Percentiles rank a stretch among this genome's conserved stretches.
Conservation (phyloP, 2,888 invertebrate species). For the Philonicus albiceps region DNA sequence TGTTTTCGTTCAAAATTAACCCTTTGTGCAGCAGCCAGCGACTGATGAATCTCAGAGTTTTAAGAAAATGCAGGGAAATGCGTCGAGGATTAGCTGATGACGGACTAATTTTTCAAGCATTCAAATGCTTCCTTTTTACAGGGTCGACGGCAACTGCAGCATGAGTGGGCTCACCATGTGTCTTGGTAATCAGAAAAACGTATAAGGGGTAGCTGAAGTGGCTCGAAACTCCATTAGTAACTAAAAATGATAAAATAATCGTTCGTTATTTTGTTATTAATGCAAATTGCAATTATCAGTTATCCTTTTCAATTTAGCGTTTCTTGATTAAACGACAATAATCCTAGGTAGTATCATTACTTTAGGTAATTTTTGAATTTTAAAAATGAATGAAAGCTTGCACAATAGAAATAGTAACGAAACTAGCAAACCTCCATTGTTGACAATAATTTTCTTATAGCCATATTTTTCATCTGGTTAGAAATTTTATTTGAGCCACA, state of each 20-base stretch:
- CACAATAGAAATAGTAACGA: too few species aligned
- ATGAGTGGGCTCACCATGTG: neutral
- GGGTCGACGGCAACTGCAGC: neutral
- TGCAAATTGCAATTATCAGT: neutral
- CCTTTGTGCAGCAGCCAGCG: slow-evolving; percentile 13
- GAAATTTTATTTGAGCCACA: too few species aligned
- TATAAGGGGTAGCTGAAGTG: neutral
- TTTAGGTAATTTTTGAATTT: too few species aligned
- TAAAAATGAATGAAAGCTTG: too few species aligned
- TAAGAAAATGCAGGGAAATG: neutral
- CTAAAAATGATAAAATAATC: neutral
- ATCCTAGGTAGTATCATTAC: too few species aligned
- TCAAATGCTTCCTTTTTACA: neutral
- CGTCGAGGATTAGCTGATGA: slow-evolving; percentile 7
- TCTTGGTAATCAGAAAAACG: neutral
- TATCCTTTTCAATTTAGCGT: neutral
- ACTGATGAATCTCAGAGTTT: slow-evolving; percentile 13
- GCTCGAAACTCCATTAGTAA: neutral
- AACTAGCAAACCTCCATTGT: too few species aligned
- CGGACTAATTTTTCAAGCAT: slow-evolving; percentile 6
- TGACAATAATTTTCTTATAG: too few species aligned
- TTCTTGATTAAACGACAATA: too few species aligned
- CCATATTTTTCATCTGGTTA: too few species aligned
- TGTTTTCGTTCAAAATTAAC: slow-evolving; percentile 27
- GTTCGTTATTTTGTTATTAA: neutral